Percentiles rank a stretch among this genome's conserved stretches.
phyloP scores from a whole-genome alignment of 37 sponge, comb jelly and placozoan genomes.

The Petrosia ficiformis region DNA sequence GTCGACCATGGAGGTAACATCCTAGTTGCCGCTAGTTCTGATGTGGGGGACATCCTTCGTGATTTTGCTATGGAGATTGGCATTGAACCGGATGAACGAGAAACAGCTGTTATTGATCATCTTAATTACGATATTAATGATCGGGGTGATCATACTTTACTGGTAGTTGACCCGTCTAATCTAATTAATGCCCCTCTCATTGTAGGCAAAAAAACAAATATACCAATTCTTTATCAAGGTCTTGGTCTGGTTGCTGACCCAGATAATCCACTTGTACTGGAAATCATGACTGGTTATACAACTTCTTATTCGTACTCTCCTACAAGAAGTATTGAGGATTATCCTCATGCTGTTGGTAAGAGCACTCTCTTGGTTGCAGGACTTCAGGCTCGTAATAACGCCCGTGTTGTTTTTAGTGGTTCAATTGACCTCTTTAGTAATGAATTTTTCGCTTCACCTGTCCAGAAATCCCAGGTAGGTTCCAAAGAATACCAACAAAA shows the following conservation, averaged over 20 bases:
- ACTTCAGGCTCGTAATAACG: conserved; percentile 95
- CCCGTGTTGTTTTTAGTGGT: conserved; percentile 86
- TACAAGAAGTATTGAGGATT: conserved; percentile 59
- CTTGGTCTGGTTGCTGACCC: conserved; percentile 91
- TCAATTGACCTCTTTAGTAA: conserved; percentile 95
- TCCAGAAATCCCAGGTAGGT: conserved; percentile 48
- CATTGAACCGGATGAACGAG: conserved; percentile 89
- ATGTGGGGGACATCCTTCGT: conserved; percentile 82
- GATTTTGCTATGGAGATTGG: conserved; percentile 92
- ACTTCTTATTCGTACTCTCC: conserved; percentile 87
- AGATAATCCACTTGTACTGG: conserved; percentile 88
- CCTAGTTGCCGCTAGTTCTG: conserved; percentile 82
- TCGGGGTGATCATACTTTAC: conserved; percentile 80
- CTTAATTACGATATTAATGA: conserved; percentile 91
- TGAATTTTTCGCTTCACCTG: conserved; percentile 71
- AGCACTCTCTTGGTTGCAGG: conserved; percentile 90
- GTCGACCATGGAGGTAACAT: conserved; percentile 94
- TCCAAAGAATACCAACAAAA: conserved; percentile 40
- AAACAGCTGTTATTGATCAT: conserved; percentile 93
- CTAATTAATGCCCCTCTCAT: conserved; percentile 63
- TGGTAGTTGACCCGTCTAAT: conserved; percentile 63
- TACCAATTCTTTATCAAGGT: conserved; percentile 76
- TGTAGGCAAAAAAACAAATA: conserved; percentile 42
- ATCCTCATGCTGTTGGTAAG: conserved; percentile 93
- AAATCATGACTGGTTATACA: conserved; percentile 81